Base-by-base conservation (phyloP, 2,888 invertebrate genomes). In the Biston betularia region DNA sequence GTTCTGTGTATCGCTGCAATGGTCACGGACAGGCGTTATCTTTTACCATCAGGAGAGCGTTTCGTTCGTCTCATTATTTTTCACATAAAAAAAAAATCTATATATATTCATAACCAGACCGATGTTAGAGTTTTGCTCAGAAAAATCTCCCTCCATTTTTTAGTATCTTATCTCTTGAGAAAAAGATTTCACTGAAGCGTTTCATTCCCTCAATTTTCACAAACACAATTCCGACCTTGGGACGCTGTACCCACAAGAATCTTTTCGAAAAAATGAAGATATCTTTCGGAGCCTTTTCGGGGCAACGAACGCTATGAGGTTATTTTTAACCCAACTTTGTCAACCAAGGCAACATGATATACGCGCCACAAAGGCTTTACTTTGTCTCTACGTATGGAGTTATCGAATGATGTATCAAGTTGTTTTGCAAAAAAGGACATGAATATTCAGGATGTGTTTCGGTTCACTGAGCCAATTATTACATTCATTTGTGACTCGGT, bases 301-400 rank as follows among this genome's bases (percentile, higher is more conserved):
- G 81, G 78, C 82, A 82, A 79, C 73, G 85, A 80, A 77, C 84
- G 75, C 69, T 63, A 70, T 81, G 66, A 14, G 45, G 64, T 78
- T 79, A 82, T 82, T 80, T 82, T 79, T 80, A 79, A 74, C 71
- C 68, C 67, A 38, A 61, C 58, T 76, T 79, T 75, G 79, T 80
- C 75, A 82, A 72, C 76, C 71, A 65, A 44, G 46, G 57, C 63
- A 63, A 67, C 65, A 68, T 71, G 65, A 70, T 63, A 68, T 69
- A 57, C 52, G 55, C 35, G 48, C 33, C 35, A 46, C 46, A 53
- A 40, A 65, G 59, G 60, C 56, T 56, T 65, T 38, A 50, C 58
- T 59, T 65, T 50, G 57, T 59, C 45, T 45, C 11, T 6, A 44
- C 46, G 46, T 48, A 24, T 38, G 24, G 10, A 38, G n/a, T 46